Conservation (phyloP, 2,113 vertebrate species). For the Falcunculus frontatus region DNA sequence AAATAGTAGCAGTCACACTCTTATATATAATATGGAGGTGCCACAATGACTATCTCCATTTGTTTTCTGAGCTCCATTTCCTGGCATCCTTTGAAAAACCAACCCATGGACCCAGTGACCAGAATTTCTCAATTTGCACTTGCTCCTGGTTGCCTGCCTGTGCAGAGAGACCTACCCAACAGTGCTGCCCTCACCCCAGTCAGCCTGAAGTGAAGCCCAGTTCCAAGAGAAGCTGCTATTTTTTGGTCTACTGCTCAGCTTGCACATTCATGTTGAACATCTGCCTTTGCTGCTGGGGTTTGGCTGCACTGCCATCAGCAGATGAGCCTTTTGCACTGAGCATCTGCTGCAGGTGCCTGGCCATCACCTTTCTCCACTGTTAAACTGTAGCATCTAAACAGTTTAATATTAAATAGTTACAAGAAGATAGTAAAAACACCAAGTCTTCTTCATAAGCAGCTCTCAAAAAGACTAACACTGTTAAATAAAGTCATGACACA, state of each 20-base stretch:
- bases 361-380: neutral
- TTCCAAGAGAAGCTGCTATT: neutral
- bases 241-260: neutral
- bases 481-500: neutral
- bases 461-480: neutral
- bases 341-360: neutral
- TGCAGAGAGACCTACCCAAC: neutral
- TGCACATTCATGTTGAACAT: neutral
- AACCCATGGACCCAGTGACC: neutral
- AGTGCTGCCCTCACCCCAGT: neutral
- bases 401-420: neutral
- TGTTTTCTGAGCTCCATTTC: neutral
- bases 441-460: neutral
- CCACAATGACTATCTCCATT: neutral
- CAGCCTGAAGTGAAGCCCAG: neutral
- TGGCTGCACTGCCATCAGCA: rapidly evolving
- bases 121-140: neutral
- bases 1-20: neutral
- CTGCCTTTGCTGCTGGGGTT: neutral
- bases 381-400: neutral
- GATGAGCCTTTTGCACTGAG: neutral
- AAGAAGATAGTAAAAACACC: neutral
- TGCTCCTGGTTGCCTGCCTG: neutral
- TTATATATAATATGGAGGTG: neutral
- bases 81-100: neutral